A percentile compares a stretch with the other conserved stretches of the same genome.
These are phyloP conservation scores for Enteromius fasciolatus DNA, from an alignment of 2,797 vertebrate species.

Conservation along the genomic window DNA sequence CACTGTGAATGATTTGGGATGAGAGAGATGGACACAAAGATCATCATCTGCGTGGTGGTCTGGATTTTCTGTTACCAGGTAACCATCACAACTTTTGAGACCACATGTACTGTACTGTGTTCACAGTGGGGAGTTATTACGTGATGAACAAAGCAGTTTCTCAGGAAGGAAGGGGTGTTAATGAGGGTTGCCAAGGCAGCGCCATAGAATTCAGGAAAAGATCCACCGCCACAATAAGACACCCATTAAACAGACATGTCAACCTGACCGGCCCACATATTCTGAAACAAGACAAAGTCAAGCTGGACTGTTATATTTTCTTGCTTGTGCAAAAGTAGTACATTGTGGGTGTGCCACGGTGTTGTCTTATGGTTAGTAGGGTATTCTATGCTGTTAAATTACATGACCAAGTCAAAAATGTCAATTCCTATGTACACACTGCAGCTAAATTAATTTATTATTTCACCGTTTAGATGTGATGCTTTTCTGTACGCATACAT, in stretches of 20 bases:
- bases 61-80: slow-evolving; percentile 38
- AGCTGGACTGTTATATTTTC: background rate
- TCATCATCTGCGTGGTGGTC: slow-evolving; percentile 4
- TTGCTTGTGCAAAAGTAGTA: background rate
- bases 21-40: slow-evolving; percentile 29
- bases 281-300: background rate
- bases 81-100: slow-evolving; percentile 27
- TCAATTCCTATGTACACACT: background rate
- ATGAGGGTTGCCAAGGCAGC: slow-evolving; percentile 33
- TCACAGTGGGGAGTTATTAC: slow-evolving; percentile 30
- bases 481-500: background rate
- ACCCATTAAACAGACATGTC: slow-evolving; percentile 15
- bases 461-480: background rate
- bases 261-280: background rate
- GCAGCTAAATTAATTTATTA: background rate
- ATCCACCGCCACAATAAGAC: background rate
- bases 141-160: slow-evolving; percentile 36
- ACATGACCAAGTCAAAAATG: background rate
- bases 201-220: background rate
- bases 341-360: background rate
- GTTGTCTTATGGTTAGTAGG: background rate
- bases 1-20: slow-evolving; percentile 76
- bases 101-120: background rate
- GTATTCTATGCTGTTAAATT: background rate
- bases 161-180: slow-evolving; percentile 13